Evolutionary conservation across 92 coral and sea anemone genomes (phyloP), one percentile per base, ranked within the genome.

Genomic region (Ricordea florida): DNA sequence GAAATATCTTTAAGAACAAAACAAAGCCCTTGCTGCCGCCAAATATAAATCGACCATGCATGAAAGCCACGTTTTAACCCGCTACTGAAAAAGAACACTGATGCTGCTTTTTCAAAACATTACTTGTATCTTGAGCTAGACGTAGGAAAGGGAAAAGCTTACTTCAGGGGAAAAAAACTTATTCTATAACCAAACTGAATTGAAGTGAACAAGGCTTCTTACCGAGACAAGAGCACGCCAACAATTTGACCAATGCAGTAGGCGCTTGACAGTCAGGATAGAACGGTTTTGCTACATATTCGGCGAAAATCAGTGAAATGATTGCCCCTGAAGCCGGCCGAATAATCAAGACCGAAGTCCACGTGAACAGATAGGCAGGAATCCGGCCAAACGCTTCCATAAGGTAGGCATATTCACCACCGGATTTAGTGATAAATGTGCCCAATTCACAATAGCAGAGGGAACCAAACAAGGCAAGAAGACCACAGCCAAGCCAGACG

Each of bases 301-400:
- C 97, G 24, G 94, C 98, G 65, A 94, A 94, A 20, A 87, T 94
- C 32, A 94, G 78, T 35, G 97, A 91, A 41, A 94, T 85, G 7
- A 94, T 94, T 10, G 98, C 98, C 23, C 93, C 86, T 20, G 97
- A 91, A 13, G 98, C 94, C 18, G 98, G 98, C 45, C 97, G 91
- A 30, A 94, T 94, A 50, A 94, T 85, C 6, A 92, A 31, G 61
- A 92, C 84, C 7, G 98, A 89, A 2, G 98, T 94, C 98, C 98
- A 94, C 22, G 98, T 83, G 64, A 88, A 94, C 28, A 94, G 81
- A 60, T 66, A 94, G 66, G 94, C 97, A 45, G 98, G 97, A 62
- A 94, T 69, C 34, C 76, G 67, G 30, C 98, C 98, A 82, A 91
- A 91, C 0, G 97, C 92, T 36, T 78, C 97, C 72, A 69, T 84